Evolutionary conservation across 2,113 vertebrate species (phyloP), one percentile per base, ranked within the genome.

Genomic region (Panthera uncia): DNA sequence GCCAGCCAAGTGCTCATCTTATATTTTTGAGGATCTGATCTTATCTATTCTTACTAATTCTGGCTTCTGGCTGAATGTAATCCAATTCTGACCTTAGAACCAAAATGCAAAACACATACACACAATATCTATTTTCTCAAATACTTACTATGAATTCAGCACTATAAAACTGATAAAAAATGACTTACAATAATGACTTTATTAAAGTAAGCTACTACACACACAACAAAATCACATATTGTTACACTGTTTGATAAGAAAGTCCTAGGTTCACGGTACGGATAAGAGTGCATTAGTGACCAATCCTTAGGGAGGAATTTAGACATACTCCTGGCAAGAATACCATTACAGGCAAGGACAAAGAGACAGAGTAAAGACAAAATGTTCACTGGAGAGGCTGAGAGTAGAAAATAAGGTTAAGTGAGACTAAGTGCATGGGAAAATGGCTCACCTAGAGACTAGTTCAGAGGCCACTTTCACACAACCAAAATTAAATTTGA

Each of bases 31-130:
- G 92, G 61, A 63, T 18, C 11, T 50, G 4, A 65, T 41, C n/a
- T 23, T 91, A 74, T 68, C 38, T 80, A 65, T 52, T 71, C 13
- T 78, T 78, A 85, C 48, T 76, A 92, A 87, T 83, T 94, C 82
- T 79, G 38, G 36, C 12, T 38, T 92, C 61, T 81, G 57, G 15
- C 16, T 87, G 95, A 96, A 91, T 31, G 18, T 13, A 84, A 93
- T 65, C 41, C 45, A 96, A 63, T 88, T 96, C 25, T 89, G 71
- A 94, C 65, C n/a, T 52, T 80, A 90, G 38, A 87, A 91, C 36
- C 87, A 52, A 57, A 95, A 61, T 88, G 79, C 10, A 41, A 52
- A 50, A 48, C 16, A 83, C 31, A 84, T 7, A 63, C 5, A 88
- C 25, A 71, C 33, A 73, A 1, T 21, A 74, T 74, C 27, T 87